A percentile compares a stretch with the other conserved stretches of the same genome.
Evolutionary conservation across 2,888 invertebrate species (phyloP).

Genomic region (Brenthis daphne): DNA sequence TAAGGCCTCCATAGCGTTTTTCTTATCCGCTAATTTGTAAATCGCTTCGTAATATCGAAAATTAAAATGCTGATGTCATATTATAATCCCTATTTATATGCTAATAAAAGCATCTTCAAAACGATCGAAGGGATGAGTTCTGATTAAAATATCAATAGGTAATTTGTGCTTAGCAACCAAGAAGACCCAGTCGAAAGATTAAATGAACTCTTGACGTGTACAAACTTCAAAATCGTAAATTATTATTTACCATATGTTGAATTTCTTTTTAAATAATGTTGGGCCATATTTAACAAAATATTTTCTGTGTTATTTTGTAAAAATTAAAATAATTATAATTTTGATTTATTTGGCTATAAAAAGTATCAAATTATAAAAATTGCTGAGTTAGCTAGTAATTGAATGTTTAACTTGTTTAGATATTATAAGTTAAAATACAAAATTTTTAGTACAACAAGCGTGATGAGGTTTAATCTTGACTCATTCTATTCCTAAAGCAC

Average conservation of each 20-base stretch:
- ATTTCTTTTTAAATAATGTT: not conserved
- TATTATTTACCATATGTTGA: not conserved
- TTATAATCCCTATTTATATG: constrained; percentile 80
- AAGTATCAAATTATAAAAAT: too few relatives aligned
- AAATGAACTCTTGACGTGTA: constrained; percentile 52
- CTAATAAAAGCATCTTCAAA: constrained; percentile 64
- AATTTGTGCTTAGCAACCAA: constrained; percentile 61
- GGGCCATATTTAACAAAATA: not conserved
- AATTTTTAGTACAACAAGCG: constrained; percentile 66
- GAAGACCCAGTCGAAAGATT: constrained; percentile 44
- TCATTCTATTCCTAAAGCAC: constrained; percentile 72
- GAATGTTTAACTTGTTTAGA: too few relatives aligned
- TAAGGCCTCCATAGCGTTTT: constrained; percentile 72
- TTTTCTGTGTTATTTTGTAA: too few relatives aligned
- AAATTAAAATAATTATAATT: too few relatives aligned
- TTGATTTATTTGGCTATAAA: too few relatives aligned
- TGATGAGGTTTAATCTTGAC: constrained; percentile 75
- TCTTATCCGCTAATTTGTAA: constrained; percentile 82
- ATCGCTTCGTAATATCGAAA: constrained; percentile 80
- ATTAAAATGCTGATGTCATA: constrained; percentile 83
- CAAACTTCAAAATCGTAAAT: constrained; percentile 53
- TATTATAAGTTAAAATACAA: constrained; percentile 59
- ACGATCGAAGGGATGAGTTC: constrained; percentile 57
- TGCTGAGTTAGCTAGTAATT: too few relatives aligned
- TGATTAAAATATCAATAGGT: constrained; percentile 80